Percentiles rank a stretch among this genome's conserved stretches.
phyloP scores from a whole-genome alignment of 2,797 vertebrate species.

The Diplodus sargus region DNA sequence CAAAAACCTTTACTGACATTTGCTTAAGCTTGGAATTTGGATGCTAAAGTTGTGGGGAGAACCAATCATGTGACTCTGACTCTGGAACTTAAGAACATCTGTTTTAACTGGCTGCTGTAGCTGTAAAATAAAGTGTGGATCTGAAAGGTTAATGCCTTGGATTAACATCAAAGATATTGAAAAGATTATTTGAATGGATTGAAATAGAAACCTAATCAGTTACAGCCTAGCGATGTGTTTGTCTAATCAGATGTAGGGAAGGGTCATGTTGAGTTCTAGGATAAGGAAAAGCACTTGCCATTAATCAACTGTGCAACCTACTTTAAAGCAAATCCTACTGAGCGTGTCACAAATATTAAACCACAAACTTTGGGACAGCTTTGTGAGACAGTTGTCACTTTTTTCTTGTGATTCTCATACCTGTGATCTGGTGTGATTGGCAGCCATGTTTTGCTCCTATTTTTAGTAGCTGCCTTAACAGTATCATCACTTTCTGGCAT shows the following conservation, averaged over 20 bases:
- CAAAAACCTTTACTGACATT: not conserved
- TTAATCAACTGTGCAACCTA: not conserved
- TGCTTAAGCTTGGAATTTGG: not conserved
- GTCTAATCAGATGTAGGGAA: not conserved
- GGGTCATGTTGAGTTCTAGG: not conserved
- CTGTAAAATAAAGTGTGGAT: not conserved
- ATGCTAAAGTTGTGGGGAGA: not conserved
- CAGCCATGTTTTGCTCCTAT: conserved; percentile 57
- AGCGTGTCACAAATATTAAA: not conserved
- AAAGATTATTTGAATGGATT: not conserved
- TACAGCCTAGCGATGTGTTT: not conserved
- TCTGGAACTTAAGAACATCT: not conserved
- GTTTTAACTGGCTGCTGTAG: not conserved
- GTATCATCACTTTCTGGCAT: conserved; percentile 39
- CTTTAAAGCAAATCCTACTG: not conserved
- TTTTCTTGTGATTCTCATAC: conserved; percentile 42
- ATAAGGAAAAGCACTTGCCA: not conserved
- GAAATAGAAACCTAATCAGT: not conserved
- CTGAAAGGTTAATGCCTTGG: not conserved
- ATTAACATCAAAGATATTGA: not conserved
- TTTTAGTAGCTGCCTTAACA: conserved; percentile 33
- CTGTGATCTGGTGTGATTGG: conserved; percentile 73
- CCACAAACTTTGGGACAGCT: conserved; percentile 5
- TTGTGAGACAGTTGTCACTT: not conserved
- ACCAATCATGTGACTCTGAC: not conserved